Percentiles rank a stretch among this genome's conserved stretches.
Evolutionary conservation across 2,797 vertebrate species (phyloP).

Genomic region (Platalea minor): DNA sequence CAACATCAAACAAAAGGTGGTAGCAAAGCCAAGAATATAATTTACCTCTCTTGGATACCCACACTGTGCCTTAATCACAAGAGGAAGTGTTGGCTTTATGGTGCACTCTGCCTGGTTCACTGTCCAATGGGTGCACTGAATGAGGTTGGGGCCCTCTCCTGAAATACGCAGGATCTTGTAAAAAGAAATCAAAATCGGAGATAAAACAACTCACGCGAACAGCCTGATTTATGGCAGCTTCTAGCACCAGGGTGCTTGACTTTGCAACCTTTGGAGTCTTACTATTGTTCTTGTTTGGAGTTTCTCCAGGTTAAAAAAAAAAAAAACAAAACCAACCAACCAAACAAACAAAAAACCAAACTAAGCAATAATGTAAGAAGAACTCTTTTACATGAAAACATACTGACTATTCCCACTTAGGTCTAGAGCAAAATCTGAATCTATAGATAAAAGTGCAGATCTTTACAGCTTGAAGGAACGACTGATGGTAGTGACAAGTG

Average conservation of each 20-base stretch:
- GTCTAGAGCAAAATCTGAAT: not conserved
- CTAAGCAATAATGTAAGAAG: not conserved
- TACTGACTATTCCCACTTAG: not conserved
- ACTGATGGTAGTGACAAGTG: not conserved
- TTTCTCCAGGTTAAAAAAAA: not conserved
- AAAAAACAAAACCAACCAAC: not conserved
- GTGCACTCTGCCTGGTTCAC: not conserved
- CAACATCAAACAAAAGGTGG: slow-evolving; percentile 48
- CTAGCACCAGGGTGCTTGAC: not conserved
- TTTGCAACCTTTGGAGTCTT: slow-evolving; percentile 9
- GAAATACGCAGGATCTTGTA: not conserved
- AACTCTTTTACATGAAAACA: not conserved
- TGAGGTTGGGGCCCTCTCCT: not conserved
- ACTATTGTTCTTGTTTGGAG: not conserved
- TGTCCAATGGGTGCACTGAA: rapidly evolving
- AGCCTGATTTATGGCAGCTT: not conserved
- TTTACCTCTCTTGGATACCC: slow-evolving; percentile 4
- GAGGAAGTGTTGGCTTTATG: not conserved
- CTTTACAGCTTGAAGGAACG: not conserved
- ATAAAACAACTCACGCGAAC: not conserved
- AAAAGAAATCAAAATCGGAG: slow-evolving; percentile 17
- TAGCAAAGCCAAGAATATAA: slow-evolving; percentile 22
- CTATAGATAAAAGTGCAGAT: not conserved
- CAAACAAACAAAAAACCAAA: no score
- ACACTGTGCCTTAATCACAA: not conserved